Base-by-base conservation (phyloP, 2,888 invertebrate species). In the Agonopterix arenella region DNA sequence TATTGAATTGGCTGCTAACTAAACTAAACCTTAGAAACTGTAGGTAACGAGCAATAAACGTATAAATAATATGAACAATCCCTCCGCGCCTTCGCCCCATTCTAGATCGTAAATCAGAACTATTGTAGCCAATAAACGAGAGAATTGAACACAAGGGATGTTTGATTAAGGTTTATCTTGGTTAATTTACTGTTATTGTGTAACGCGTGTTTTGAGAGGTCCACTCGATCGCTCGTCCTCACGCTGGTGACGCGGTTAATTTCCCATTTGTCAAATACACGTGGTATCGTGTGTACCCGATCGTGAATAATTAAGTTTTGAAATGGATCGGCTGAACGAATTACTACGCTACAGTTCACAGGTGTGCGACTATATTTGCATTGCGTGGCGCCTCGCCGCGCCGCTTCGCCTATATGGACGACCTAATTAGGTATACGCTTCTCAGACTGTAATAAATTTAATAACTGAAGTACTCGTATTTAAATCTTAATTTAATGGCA, bases 141-240 rank as follows among this genome's bases (percentile, higher is more conserved):
- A 64, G 73, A 78, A 81, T 83, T 76, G 85, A 84, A 80, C 83
- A 79, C 84, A 75, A 77, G 83, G 82, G 83, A 82, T 79, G 76
- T 81, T 85, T 85, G 83, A 86, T 85, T 84, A 86, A 80, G 84
- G 80, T 83, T 85, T 86, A 86, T 84, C 84, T 80, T 68, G 70
- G 77, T 80, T 83, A 83, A 85, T 84, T 84, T 85, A 83, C 76
- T 77, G 72, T 80, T 81, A 84, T 79, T 76, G 78, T 76, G 42
- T 28, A 49, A 44, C 42, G 28, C 5, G 28, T 28, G 7, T 28
- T 28, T 28, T 28, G 28, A 5, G 28, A 28, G 40, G 28, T 10
- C 10, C 8, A 28, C 10, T 45, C 28, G n/a, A 16, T 4, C 28
- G 44, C n/a, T 10, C 46, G n/a, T 11, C 28, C 28, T 13, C 11